These are phyloP conservation scores for Chrysolina haemoptera DNA, from an alignment of 2,888 invertebrate species.

Conservation along the genomic window DNA sequence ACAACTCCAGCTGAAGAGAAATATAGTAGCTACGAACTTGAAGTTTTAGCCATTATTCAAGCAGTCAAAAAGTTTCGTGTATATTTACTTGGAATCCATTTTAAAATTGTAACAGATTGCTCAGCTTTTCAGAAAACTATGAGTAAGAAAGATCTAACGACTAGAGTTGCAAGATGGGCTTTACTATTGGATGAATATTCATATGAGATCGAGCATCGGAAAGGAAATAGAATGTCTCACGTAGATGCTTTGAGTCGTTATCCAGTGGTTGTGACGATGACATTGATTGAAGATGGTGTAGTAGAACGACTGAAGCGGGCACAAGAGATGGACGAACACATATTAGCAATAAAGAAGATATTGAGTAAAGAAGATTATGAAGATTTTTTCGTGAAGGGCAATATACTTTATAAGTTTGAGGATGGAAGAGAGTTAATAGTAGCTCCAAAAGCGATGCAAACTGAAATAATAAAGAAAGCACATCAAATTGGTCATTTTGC, in stretches of 20 bases:
- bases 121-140: slow-evolving; percentile 27
- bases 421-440: slow-evolving; percentile 48
- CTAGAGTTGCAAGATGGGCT: too few relatives aligned
- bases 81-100: too few relatives aligned
- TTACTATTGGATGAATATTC: slow-evolving; percentile 15
- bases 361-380: slow-evolving; percentile 39
- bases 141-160: too few relatives aligned
- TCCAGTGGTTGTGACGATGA: slow-evolving; percentile 37
- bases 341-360: slow-evolving; percentile 50
- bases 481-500: slow-evolving; percentile 64
- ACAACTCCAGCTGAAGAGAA: slow-evolving; percentile 57
- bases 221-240: slow-evolving; percentile 52
- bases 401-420: slow-evolving; percentile 53
- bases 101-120: too few relatives aligned
- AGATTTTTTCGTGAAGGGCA: slow-evolving; percentile 42
- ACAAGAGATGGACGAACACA: slow-evolving; percentile 49
- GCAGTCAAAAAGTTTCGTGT: slow-evolving; percentile 55
- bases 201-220: slow-evolving; percentile 54
- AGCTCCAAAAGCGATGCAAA: slow-evolving; percentile 62
- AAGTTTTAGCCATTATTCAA: slow-evolving; percentile 61
- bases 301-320: slow-evolving; percentile 32
- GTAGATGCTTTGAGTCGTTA: slow-evolving; percentile 54
- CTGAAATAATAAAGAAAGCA: slow-evolving; percentile 59
- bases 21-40: slow-evolving; percentile 62
- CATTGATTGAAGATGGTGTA: slow-evolving; percentile 26